Evolutionary conservation across 2,797 vertebrate species (phyloP).

Genomic region (Karalla daura): DNA sequence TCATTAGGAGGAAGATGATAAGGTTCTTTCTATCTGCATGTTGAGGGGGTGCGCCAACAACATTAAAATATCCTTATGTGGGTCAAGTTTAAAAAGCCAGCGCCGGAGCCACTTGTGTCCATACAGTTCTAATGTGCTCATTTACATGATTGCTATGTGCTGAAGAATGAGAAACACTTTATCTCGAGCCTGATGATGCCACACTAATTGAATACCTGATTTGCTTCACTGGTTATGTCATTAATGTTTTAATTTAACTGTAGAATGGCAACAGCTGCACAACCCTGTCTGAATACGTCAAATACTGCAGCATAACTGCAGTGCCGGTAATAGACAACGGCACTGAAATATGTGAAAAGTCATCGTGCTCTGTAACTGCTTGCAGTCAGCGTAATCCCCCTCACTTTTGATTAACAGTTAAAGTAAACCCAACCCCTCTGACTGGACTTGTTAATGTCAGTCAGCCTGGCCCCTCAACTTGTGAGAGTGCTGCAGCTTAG

Average conservation of each 20-base stretch:
- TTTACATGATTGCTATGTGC: conserved; percentile 1
- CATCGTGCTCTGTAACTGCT: background rate
- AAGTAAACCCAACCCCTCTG: conserved; percentile 31
- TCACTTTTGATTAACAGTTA: conserved; percentile 37
- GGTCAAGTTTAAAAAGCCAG: background rate
- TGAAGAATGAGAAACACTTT: background rate
- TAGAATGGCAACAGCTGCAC: background rate
- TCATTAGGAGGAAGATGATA: background rate
- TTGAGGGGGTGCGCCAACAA: too few species aligned
- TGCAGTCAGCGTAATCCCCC: conserved; percentile 15
- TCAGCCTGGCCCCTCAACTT: conserved; percentile 24
- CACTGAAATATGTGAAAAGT: background rate
- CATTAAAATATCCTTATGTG: too few species aligned
- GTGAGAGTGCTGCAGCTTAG: conserved; percentile 29
- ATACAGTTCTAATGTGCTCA: background rate
- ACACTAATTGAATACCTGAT: conserved; percentile 19
- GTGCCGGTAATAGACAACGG: background rate
- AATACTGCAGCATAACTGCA: background rate
- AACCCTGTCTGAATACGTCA: background rate
- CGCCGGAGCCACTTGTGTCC: too few species aligned
- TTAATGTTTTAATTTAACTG: conserved; percentile 13
- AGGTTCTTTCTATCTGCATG: too few species aligned
- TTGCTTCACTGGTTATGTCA: conserved; percentile 8
- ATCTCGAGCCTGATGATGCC: conserved; percentile 6
- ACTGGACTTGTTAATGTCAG: conserved; percentile 56